Evolutionary conservation across 2,888 invertebrate species (phyloP).

Genomic region (Leptinotarsa rubiginosa): DNA sequence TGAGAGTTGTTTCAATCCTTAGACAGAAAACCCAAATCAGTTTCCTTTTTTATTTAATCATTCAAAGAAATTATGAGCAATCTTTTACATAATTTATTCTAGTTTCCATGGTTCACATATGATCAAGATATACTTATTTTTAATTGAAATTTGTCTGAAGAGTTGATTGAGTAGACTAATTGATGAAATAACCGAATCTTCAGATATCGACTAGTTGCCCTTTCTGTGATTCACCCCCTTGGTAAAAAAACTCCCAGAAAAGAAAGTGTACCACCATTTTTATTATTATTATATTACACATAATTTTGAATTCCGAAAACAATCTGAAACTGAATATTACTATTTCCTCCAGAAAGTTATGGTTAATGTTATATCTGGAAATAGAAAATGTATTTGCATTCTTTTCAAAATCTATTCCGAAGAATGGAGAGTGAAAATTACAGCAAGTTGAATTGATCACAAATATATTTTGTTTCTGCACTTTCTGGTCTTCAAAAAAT

Average conservation of each 20-base stretch:
- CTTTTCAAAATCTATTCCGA: conserved; percentile 24
- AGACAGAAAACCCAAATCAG: no score
- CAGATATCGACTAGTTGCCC: conserved; percentile 6
- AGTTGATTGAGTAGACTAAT: no score
- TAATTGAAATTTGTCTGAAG: no score
- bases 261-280: conserved; percentile 41
- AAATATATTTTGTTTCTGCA: not conserved
- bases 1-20: no score
- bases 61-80: no score
- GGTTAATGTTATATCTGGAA: conserved; percentile 36
- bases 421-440: not conserved
- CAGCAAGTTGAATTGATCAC: not conserved
- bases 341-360: conserved; percentile 37
- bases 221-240: conserved; percentile 35
- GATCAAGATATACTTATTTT: no score
- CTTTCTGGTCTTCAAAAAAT: conserved; percentile 24
- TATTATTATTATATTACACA: conserved; percentile 36
- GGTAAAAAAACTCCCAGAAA: conserved; percentile 30
- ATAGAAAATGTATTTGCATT: conserved; percentile 33
- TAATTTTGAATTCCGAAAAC: conserved; percentile 44
- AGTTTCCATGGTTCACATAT: no score
- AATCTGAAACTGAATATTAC: conserved; percentile 42
- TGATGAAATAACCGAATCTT: not conserved
- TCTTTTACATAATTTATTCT: no score
- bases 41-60: no score